phyloP scores from a whole-genome alignment of 2,113 vertebrate species.

The Mionectes macconnelli region DNA sequence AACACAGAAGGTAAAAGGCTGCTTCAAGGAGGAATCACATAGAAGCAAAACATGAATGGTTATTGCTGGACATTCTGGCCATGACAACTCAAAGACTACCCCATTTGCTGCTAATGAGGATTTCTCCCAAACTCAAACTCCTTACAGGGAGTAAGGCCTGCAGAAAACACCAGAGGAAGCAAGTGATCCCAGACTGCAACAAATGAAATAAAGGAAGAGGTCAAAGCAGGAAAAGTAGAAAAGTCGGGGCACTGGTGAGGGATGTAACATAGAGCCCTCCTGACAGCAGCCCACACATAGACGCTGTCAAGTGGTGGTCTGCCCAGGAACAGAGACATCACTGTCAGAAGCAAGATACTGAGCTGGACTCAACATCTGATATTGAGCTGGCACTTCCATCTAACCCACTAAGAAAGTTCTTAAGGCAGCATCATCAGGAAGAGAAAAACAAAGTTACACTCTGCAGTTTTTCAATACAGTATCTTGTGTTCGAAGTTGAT shows the following conservation, averaged over 20 bases:
- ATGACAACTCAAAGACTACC: neutral
- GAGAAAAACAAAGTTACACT: neutral
- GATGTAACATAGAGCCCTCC: neutral
- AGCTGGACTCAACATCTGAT: neutral
- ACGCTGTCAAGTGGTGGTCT: neutral
- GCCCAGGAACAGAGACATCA: neutral
- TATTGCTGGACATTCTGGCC: neutral
- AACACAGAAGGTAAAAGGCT: neutral
- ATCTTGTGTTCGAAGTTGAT: neutral
- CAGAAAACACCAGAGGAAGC: neutral
- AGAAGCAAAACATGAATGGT: neutral
- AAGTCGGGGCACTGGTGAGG: neutral
- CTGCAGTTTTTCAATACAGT: neutral
- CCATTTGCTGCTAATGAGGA: neutral
- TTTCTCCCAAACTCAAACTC: neutral
- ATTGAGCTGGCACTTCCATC: neutral
- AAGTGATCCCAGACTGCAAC: neutral
- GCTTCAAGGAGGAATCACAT: neutral
- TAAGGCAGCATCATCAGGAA: neutral
- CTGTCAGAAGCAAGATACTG: neutral
- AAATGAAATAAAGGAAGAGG: neutral
- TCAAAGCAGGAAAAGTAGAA: neutral
- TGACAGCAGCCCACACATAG: neutral
- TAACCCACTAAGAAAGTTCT: neutral
- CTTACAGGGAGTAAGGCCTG: neutral